Evolutionary conservation across 2,797 vertebrate species (phyloP), one percentile per base, ranked within the genome.

Genomic region (Acanthornis magna): DNA sequence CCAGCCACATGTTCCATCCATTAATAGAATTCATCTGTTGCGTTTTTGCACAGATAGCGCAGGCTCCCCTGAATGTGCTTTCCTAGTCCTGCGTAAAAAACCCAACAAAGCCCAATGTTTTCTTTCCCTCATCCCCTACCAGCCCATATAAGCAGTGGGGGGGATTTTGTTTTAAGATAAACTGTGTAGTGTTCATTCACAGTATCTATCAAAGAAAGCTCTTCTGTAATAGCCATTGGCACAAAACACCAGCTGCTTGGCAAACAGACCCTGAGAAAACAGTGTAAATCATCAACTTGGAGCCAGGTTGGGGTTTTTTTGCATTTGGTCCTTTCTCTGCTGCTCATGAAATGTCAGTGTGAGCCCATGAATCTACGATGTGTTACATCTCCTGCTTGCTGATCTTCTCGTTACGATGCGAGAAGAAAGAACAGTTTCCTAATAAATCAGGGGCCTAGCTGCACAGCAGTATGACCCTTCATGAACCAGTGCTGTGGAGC

Each of bases 1-100:
- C 74, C 95, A 90, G 85, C 93, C 86, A 92, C 78, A 61, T 75
- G 95, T 94, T 93, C 82, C 40, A 84, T 89, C 86, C 95, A 67
- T 95, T 96, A 95, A 96, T 86, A 95, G 93, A 93, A 96, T 92
- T 96, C 87, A 93, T 95, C 92, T 97, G 95, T 48, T 95, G 83
- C 45, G 6, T 68, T 95, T 89, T 77, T 93, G 85, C 57, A 66
- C 73, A 89, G 55, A 96, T 89, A 95, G 68, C 47, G 66, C 53
- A 92, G 92, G 93, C 78, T 96, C 88, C 85, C 82, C 85, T n/a
- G 5, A 92, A 75, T 53, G 65, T 60, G 60, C 72, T 87, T 61
- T 20, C 89, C 29, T 36, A 92, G 88, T 60, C 38, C 75, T 58
- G 53, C 2, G 7, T 91, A 40, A 89, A 95, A 87, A 88, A 68